Percentiles rank a stretch among this genome's conserved stretches.
Evolutionary conservation across 2,113 vertebrate species (phyloP).

Genomic region (Paramormyrops kingsleyae): DNA sequence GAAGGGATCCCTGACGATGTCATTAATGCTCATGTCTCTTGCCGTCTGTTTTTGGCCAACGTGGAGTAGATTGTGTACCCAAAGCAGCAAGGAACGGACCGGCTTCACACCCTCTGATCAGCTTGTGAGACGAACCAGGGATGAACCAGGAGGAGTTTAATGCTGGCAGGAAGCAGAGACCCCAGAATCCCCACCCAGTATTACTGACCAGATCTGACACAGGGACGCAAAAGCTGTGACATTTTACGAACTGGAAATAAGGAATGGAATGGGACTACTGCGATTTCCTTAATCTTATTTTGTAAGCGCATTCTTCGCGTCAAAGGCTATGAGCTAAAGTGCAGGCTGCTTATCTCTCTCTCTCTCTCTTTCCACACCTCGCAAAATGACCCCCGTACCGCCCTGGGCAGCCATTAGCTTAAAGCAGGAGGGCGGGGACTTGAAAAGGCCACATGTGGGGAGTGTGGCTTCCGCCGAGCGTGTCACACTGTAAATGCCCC

Average conservation of each 20-base stretch:
- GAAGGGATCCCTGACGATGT: background rate
- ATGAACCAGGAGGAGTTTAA: background rate
- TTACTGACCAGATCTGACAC: background rate
- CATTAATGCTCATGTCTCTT: constrained; percentile 19
- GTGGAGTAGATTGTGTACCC: constrained; percentile 58
- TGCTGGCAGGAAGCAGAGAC: background rate
- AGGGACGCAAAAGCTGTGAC: constrained; percentile 14
- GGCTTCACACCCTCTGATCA: constrained; percentile 62
- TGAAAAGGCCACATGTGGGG: background rate
- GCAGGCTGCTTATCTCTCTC: background rate
- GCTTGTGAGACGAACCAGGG: constrained; percentile 31
- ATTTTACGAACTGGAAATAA: constrained; percentile 29
- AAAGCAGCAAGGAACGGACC: constrained; percentile 77
- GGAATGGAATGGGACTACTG: background rate
- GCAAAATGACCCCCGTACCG: background rate
- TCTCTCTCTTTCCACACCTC: background rate
- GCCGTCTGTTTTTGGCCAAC: constrained; percentile 10
- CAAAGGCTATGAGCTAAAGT: background rate
- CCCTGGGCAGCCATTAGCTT: background rate
- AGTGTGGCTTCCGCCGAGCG: background rate
- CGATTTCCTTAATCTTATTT: constrained; percentile 4
- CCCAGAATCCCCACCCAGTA: background rate
- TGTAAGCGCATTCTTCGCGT: background rate
- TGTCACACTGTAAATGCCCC: background rate
- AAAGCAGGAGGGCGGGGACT: background rate